Base-by-base conservation (phyloP, 35 echinoderm and acorn worm species). In the Apostichopus parvimensis region DNA sequence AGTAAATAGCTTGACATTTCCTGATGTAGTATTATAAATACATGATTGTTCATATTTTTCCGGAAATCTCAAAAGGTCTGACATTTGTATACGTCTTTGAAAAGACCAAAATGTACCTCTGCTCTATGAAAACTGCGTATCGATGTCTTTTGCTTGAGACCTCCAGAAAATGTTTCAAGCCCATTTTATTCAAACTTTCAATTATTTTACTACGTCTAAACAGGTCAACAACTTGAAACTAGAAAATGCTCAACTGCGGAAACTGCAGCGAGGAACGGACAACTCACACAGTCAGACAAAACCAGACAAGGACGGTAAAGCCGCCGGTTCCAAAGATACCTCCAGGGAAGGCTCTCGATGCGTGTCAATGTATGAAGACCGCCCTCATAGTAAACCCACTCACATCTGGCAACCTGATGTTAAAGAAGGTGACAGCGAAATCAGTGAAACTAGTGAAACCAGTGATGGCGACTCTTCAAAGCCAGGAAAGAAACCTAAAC, bases 151-250 rank as follows among this genome's bases (percentile, higher is more conserved):
- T 45, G 34, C 34, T 45, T 45, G 34, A 45, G 34, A 45, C 34
- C 34, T 45, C 34, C 34, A 45, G 34, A 45, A 45, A 45, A 45
- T 45, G 34, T 45, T 45, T 45, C 34, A 45, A 45, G 24, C 26
- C 26, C 26, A 28, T 28, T 28, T 28, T 28, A 1, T 28, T 28
- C 26, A 28, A 28, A 45, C 34, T 45, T 45, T 45, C 34, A 45
- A 45, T 73, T 73, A 6, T 24, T 82, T 82, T 82, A 52, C 55
- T 54, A 61, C 14, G 71, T 88, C 52, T 5, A 3, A 34, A 25
- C 86, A 99, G 97, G 95, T 99, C 5, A 79, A 99, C 53, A 99
- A 99, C 18, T 72, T 99, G 58, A 99, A 96, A 77, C 78, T 93
- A 76, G 97, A 99, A 77, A 99, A 99, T 92, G 93, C 91, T 8